phyloP scores from a whole-genome alignment of 2,888 invertebrate species.

The Elysia crispata region DNA sequence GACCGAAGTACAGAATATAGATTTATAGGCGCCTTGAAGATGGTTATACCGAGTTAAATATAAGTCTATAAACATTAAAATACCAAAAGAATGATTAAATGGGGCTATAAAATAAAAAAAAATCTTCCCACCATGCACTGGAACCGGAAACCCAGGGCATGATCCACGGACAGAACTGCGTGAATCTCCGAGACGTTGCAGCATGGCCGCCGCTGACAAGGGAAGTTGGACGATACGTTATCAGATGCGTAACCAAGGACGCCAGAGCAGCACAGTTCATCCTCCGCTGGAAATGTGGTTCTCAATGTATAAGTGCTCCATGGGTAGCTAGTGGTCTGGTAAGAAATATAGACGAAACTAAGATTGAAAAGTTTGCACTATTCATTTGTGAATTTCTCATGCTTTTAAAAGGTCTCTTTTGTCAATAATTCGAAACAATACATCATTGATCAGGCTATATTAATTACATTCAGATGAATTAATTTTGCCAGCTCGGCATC shows the following conservation, averaged over 20 bases:
- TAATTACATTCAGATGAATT: too few species aligned
- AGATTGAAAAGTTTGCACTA: background rate
- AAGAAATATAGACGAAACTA: background rate
- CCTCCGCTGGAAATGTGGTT: background rate
- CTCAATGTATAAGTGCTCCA: background rate
- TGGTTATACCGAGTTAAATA: too few species aligned
- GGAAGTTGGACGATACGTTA: constrained; percentile 54
- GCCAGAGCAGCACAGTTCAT: constrained; percentile 50
- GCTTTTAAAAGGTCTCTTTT: too few species aligned
- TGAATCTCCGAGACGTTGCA: constrained; percentile 65
- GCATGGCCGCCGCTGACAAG: constrained; percentile 64
- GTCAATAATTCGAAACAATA: too few species aligned
- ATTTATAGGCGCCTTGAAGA: too few species aligned
- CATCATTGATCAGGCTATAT: too few species aligned
- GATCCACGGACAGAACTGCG: constrained; percentile 65
- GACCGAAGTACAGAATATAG: too few species aligned
- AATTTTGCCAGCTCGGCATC: too few species aligned
- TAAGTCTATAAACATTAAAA: too few species aligned
- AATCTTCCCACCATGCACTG: constrained; percentile 60
- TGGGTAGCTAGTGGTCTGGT: background rate
- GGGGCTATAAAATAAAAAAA: too few species aligned
- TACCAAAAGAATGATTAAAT: too few species aligned
- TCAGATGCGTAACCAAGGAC: constrained; percentile 51
- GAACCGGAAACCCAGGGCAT: constrained; percentile 67
- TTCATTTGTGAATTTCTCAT: too few species aligned